A percentile compares a stretch with the other conserved stretches of the same genome.
These are phyloP conservation scores for Malurus alboscapulatus DNA, from an alignment of 2,113 vertebrate genomes.

Conservation along the genomic window DNA sequence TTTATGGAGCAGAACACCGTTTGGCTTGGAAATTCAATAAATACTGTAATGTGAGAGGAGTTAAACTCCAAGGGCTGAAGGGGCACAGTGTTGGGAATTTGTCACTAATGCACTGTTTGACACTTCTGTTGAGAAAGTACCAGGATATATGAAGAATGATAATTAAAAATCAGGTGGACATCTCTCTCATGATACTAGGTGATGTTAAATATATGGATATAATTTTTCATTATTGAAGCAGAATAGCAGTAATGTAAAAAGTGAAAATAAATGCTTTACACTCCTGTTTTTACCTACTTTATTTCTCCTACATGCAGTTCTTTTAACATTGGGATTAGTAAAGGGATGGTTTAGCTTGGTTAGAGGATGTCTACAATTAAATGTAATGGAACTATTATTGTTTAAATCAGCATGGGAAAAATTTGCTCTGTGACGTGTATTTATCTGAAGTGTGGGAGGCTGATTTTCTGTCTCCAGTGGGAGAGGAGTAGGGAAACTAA, in stretches of 20 bases:
- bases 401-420: background rate
- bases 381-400: background rate
- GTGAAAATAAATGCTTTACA: conserved; percentile 4
- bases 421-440: background rate
- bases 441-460: conserved; percentile 32
- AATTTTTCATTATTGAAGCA: background rate
- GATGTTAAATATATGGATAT: background rate
- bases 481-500: conserved; percentile 6
- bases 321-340: background rate
- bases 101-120: conserved; percentile 72
- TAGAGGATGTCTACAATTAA: background rate
- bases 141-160: conserved; percentile 32
- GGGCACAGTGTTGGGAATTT: conserved; percentile 72
- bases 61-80: conserved; percentile 84
- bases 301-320: background rate
- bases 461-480: background rate
- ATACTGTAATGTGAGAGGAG: conserved; percentile 85
- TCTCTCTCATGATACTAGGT: background rate
- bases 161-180: conserved; percentile 52
- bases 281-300: background rate
- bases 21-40: conserved; percentile 93
- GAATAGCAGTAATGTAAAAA: background rate
- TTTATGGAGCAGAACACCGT: conserved; percentile 93
- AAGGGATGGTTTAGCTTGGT: background rate
- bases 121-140: conserved; percentile 57